Evolutionary conservation across 1,140 invertebrate species (phyloP).

Genomic region (Heliconius melpomene): DNA sequence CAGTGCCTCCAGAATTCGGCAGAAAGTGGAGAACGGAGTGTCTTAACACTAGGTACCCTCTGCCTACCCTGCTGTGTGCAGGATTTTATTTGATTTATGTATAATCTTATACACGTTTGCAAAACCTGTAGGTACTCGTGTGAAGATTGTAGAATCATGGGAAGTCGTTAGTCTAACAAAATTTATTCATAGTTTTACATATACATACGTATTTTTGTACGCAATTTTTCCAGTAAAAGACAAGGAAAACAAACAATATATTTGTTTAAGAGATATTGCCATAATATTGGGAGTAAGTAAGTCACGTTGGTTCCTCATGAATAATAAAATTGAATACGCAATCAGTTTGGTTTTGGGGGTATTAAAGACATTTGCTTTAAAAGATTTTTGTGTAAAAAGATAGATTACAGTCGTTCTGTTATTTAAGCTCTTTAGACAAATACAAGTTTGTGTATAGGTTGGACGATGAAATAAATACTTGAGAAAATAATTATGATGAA

Average conservation of each 20-base stretch:
- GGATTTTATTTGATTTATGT: too few relatives aligned
- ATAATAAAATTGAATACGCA: conserved; percentile 40
- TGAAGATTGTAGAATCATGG: background rate
- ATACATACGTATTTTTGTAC: background rate
- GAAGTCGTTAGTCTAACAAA: background rate
- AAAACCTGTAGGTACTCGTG: background rate
- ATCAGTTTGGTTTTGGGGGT: conserved; percentile 9
- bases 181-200: conserved; percentile 5
- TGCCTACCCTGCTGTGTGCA: too few relatives aligned
- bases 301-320: conserved; percentile 42
- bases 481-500: too few relatives aligned
- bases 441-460: too few relatives aligned
- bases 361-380: conserved; percentile 16
- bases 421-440: background rate
- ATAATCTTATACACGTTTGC: background rate
- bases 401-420: background rate
- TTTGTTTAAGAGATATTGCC: conserved; percentile 39
- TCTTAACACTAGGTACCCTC: too few relatives aligned
- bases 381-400: conserved; percentile 16
- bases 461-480: too few relatives aligned
- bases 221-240: background rate
- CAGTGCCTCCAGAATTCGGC: too few relatives aligned
- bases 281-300: conserved; percentile 31
- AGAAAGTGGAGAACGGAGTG: too few relatives aligned
- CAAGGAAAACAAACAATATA: conserved; percentile 32